Conservation (phyloP, 2,888 invertebrate species). For the Cataglyphis cursor region DNA sequence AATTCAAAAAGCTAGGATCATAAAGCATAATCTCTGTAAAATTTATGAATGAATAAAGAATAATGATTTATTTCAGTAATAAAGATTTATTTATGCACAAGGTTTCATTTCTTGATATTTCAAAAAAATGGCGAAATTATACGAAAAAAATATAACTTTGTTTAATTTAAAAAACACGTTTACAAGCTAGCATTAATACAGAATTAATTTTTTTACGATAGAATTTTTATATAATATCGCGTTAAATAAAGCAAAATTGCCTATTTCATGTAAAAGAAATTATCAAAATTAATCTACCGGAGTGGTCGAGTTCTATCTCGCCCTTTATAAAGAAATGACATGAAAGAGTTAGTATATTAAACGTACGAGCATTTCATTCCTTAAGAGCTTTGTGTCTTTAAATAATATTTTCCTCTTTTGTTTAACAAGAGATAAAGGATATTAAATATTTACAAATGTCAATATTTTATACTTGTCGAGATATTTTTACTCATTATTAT, state of each 20-base stretch:
- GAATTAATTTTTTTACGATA: constrained; percentile 5
- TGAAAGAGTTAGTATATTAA: constrained; percentile 14
- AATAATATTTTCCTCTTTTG: neutral
- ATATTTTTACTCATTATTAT: neutral
- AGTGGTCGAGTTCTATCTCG: neutral
- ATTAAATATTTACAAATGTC: neutral
- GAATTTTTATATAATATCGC: constrained; percentile 16
- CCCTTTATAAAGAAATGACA: neutral
- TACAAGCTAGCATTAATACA: neutral
- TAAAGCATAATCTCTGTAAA: constrained; percentile 11
- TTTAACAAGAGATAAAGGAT: neutral
- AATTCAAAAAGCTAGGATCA: neutral
- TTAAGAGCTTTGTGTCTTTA: neutral
- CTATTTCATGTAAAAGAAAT: constrained; percentile 11
- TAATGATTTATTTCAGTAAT: neutral
- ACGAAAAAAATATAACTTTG: neutral
- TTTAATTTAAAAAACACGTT: constrained; percentile 14
- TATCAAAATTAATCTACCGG: constrained; percentile 23
- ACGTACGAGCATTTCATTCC: neutral
- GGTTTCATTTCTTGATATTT: constrained; percentile 2
- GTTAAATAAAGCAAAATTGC: neutral
- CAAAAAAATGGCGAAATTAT: neutral
- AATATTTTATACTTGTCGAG: neutral
- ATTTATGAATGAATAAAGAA: constrained; percentile 7
- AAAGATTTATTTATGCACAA: neutral